Evolutionary conservation across 2,888 invertebrate genomes (phyloP), one percentile per base, ranked within the genome.

Genomic region (Ctena decussata): DNA sequence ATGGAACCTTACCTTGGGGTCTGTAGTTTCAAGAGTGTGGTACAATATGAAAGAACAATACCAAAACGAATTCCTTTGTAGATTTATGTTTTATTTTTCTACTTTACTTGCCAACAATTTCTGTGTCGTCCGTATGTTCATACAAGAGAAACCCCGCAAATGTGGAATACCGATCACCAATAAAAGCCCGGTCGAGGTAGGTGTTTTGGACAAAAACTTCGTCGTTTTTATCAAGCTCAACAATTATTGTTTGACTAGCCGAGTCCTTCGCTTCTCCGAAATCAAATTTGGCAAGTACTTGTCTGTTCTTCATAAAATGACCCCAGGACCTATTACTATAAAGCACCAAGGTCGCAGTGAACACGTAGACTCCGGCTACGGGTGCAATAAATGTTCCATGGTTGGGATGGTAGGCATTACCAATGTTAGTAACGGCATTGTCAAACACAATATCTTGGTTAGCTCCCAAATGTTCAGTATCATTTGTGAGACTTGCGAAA

Each of bases 381-480:
- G 69, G 69, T 6, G 69, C 69, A 30, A 69, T 24, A 21, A 69
- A 69, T n/a, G 30, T 27, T 18, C 69, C 69, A 37, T 69, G 69
- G 21, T 69, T 12, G 27, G 32, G 15, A 37, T 69, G 11, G 30
- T 69, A 69, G 30, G 21, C 30, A 15, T 30, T 35, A 15, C 69
- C 69, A 5, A 69, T 37, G 30, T 69, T 69, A 6, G 30, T 27
- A 35, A 35, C 30, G 15, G 37, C 69, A 37, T 30, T 69, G 69
- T 69, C 69, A 30, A 69, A 69, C 5, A 27, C 69, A 24, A 69
- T 69, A 24, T 69, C 69, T 69, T 69, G 69, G 24, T 69, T 69
- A 3, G 24, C 30, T 5, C 69, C 69, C 3, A 69, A 30, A 37
- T 69, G 69, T 12, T 27, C 30, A 24, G 37, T 8, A 6, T 21